Base-by-base conservation (phyloP, 2,113 vertebrate genomes). In the Heterotis niloticus region DNA sequence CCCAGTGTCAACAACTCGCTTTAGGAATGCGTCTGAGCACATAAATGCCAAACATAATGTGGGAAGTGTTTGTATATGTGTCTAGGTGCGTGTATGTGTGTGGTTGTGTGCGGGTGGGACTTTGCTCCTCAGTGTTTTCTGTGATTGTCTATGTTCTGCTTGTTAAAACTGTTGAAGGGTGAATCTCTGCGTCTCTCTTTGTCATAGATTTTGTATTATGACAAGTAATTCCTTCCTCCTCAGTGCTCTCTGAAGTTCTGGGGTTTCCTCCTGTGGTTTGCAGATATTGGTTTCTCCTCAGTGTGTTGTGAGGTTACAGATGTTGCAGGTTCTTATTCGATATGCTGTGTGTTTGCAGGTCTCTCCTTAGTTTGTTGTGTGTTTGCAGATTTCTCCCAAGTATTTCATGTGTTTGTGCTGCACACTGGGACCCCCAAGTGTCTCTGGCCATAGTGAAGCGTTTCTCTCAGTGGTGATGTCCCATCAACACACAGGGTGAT, bases 21-120 rank as follows among this genome's bases (percentile, higher is more conserved):
- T 64, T 75, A 79, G 84, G 79, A 84, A 84, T 83, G 65, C 71
- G 70, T 86, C 80, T 76, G 74, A 68, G 59, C 73, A 67, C 20
- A 74, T 79, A 77, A 66, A 80, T 73, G 82, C 81, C 84, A 87
- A 78, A 80, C 75, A 83, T 77, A 86, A 86, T 66, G 77, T 78
- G 64, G 57, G 18, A 10, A 17, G 77, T 17, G 52, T 5, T 23
- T 51, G 77, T 62, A 66, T 69, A 24, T 72, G 29, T 54, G 67
- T 51, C n/a, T 64, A 23, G 26, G 26, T 78, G 64, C n/a, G 54
- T 51, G 66, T 62, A 66, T 59, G 54, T 73, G 34, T 28, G 56
- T 52, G 51, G 28, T n/a, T 34, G 28, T 78, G 64, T 66, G 24
- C 0, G 51, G 7, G 57, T 71, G n/a, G 5, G 51, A 44, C 28